Conservation (phyloP, 2,113 vertebrate species). For the Chaetorhynchus papuensis region DNA sequence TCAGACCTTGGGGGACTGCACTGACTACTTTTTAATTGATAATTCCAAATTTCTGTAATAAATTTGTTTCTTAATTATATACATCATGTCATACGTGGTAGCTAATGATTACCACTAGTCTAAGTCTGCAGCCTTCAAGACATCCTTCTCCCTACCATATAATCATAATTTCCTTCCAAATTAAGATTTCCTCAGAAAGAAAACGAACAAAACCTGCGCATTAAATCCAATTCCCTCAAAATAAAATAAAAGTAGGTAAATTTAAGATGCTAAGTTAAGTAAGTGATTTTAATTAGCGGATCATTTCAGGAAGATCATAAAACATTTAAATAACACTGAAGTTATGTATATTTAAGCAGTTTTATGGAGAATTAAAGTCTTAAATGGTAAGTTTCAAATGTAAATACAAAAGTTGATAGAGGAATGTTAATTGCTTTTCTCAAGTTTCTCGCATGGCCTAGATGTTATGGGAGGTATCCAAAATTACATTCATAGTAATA, state of each 20-base stretch:
- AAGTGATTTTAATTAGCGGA: slow-evolving; percentile 71
- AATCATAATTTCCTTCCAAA: slow-evolving; percentile 35
- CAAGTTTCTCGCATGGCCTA: slow-evolving; percentile 29
- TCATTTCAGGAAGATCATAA: slow-evolving; percentile 71
- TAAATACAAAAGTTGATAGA: slow-evolving; percentile 34
- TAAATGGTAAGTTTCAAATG: slow-evolving; percentile 50
- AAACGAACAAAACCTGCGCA: slow-evolving; percentile 56
- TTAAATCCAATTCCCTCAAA: slow-evolving; percentile 58
- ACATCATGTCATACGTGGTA: slow-evolving; percentile 62
- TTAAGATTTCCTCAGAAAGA: slow-evolving; percentile 34
- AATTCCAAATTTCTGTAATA: slow-evolving; percentile 83
- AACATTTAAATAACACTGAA: slow-evolving; percentile 69
- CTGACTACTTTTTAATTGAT: slow-evolving; percentile 81
- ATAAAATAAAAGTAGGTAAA: slow-evolving; percentile 69
- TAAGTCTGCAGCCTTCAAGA: slow-evolving; percentile 50
- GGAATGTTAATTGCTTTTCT: slow-evolving; percentile 49
- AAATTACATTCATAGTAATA: slow-evolving; percentile 13
- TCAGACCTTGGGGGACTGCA: slow-evolving; percentile 74
- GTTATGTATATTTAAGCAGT: slow-evolving; percentile 60
- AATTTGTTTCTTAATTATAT: slow-evolving; percentile 84
- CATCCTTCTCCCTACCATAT: not conserved
- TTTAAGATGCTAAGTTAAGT: slow-evolving; percentile 65
- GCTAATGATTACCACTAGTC: slow-evolving; percentile 76
- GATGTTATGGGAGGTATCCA: slow-evolving; percentile 4
- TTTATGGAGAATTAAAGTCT: slow-evolving; percentile 69